Evolutionary conservation across 2,113 vertebrate genomes (phyloP).

Genomic region (Oncorhynchus keta): DNA sequence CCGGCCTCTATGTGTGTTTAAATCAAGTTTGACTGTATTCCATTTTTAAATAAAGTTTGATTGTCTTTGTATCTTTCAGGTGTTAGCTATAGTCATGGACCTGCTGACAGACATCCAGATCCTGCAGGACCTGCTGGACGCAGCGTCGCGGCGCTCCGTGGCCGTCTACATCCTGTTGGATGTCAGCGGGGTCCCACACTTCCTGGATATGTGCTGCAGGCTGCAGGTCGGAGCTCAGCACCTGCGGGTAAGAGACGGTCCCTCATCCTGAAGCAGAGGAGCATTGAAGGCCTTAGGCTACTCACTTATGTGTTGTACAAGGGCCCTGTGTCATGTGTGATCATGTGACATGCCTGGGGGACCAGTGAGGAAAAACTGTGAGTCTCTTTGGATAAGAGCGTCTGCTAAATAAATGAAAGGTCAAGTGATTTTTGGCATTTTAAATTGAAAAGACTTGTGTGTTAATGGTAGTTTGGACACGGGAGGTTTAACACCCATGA

Average conservation of each 20-base stretch:
- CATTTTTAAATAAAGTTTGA: not conserved
- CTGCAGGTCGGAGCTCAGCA: conserved; percentile 78
- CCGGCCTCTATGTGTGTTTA: not conserved
- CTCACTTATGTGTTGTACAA: too few species aligned
- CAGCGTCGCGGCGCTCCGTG: conserved; percentile 79
- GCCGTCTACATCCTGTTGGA: conserved; percentile 90
- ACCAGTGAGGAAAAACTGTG: too few species aligned
- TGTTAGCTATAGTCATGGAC: conserved; percentile 94
- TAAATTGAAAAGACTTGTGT: too few species aligned
- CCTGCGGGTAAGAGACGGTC: conserved; percentile 75
- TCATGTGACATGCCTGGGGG: too few species aligned
- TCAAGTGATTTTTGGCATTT: too few species aligned
- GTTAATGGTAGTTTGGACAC: too few species aligned
- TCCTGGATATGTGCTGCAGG: conserved; percentile 90
- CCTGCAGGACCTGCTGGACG: conserved; percentile 89
- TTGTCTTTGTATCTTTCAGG: conserved; percentile 63
- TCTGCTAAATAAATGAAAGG: too few species aligned
- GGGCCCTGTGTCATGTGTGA: too few species aligned
- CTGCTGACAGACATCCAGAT: conserved; percentile 89
- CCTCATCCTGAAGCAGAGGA: too few species aligned
- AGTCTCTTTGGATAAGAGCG: too few species aligned
- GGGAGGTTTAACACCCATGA: too few species aligned
- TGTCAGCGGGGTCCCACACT: conserved; percentile 73
- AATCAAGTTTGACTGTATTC: not conserved
- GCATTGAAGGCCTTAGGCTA: not conserved